phyloP scores from a whole-genome alignment of 2,797 vertebrate species.

The Aldrovandia affinis region DNA sequence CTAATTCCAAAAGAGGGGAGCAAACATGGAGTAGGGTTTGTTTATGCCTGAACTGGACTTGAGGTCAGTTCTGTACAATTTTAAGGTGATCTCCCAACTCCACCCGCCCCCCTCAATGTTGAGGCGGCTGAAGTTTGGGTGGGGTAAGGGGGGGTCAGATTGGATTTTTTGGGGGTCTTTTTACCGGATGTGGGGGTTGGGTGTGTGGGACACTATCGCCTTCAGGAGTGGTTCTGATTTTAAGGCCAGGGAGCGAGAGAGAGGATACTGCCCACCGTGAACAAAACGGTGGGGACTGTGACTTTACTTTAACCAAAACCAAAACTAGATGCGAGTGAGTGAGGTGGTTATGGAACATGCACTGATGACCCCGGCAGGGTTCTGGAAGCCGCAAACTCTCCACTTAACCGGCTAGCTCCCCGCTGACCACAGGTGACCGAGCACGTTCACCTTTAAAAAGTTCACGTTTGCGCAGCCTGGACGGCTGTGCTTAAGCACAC shows the following conservation, averaged over 20 bases:
- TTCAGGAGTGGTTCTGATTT: conserved; percentile 67
- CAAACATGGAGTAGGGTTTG: background rate
- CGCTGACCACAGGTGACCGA: background rate
- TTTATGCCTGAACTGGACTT: conserved; percentile 11
- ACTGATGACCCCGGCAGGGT: background rate
- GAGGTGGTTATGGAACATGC: background rate
- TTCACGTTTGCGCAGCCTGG: conserved; percentile 9
- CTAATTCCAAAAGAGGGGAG: background rate
- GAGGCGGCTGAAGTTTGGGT: background rate
- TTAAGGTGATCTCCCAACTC: conserved; percentile 10
- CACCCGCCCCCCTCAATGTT: background rate
- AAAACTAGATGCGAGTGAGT: background rate
- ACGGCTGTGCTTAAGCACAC: background rate
- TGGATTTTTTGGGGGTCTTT: background rate
- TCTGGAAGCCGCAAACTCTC: background rate
- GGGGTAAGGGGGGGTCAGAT: background rate
- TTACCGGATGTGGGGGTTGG: conserved; percentile 68
- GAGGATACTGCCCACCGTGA: conserved; percentile 1
- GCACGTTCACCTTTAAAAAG: conserved; percentile 18
- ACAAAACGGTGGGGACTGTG: background rate
- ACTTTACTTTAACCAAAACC: conserved; percentile 1
- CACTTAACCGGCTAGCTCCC: background rate
- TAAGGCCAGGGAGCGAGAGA: conserved; percentile 21
- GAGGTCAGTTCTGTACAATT: background rate
- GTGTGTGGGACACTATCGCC: conserved; percentile 71